Base-by-base conservation (phyloP, 2,888 invertebrate species). In the Agrotis ipsilon region DNA sequence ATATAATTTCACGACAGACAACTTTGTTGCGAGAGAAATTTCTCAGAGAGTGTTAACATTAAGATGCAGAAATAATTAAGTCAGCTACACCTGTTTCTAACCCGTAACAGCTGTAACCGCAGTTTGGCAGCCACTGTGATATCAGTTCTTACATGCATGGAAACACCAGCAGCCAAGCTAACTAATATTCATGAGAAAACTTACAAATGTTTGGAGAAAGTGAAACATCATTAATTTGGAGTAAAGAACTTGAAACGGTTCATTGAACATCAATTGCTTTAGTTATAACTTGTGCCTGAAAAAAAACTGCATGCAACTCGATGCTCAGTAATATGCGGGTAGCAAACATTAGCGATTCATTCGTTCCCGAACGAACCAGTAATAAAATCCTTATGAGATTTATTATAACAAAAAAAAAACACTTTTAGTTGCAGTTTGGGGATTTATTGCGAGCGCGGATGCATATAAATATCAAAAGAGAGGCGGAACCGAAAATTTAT, bases 401-500 rank as follows among this genome's bases (percentile, higher is more conserved):
- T 59, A 69, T 59, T 49, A 64, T 48, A 69, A 61, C 60, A 69
- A 69, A 60, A 69, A n/a, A 67, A 70, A 69, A 32, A 62, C 45
- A 63, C 43, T 74, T 69, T 63, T 81, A 78, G 80, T 81, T 83
- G 80, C 85, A 85, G 81, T 80, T 80, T 78, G 70, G 74, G 80
- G 79, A 91, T 90, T 90, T 90, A 92, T 92, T 85, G 85, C 88
- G 82, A 87, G 85, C 84, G 83, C 86, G 87, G 84, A 87, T 89
- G 88, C 89, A 90, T 91, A 89, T 88, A 87, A 90, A 88, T 89
- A 90, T 89, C 83, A 89, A 89, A 89, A 84, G 84, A 86, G 86
- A 87, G 85, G 84, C 81, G 86, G 82, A 69, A 82, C 87, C 86
- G 82, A 90, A 90, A 89, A 88, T 88, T 84, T 86, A 87, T 83